Base-by-base conservation (phyloP, 2,113 vertebrate species). In the Gobio gobio region DNA sequence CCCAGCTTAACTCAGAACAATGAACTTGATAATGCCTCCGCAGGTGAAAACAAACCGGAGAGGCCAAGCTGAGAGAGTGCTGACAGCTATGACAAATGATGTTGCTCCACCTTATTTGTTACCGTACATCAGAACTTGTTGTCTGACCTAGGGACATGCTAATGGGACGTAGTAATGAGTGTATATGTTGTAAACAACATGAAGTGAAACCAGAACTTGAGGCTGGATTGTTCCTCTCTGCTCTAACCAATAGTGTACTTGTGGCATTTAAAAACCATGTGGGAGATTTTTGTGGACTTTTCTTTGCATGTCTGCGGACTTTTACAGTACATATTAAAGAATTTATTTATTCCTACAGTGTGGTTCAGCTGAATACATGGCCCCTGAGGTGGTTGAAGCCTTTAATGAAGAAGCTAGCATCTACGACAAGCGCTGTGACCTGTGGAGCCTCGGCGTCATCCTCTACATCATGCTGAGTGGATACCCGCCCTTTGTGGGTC, bases 381-480 rank as follows among this genome's bases (percentile, higher is more conserved):
- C 98, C n/a, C 98, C 98, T 0, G 98, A 99, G 91, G 98, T 99
- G 82, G 98, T 99, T 47, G 98, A 99, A 89, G 97, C 96, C 13
- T 99, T 99, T 92, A 98, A 94, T 0, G 98, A 99, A 91, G 97
- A 99, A 90, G 97, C 98, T 0, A 96, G 96, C 66, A 98, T 99
- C 89, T 99, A 99, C 0, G 98, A 99, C 93, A 99, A 99, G 90
- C 97, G 98, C 85, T 99, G 98, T 2, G 98, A 99, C 91, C 94
- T 99, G 89, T 99, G 98, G 98, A 99, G 98, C 91, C 94, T 99
- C 26, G 98, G 98, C 0, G 98, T 99, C 73, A 97, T 99, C 90
- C 95, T 99, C 5, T 99, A 99, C 93, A 99, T 99, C 91, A 95
- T 99, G 96, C 93, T 99, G 70, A 99, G 98, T 0, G 98, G 98